Evolutionary conservation across 2,888 invertebrate species (phyloP), one percentile per base, ranked within the genome.

Genomic region (Mimumesa dahlbomi): DNA sequence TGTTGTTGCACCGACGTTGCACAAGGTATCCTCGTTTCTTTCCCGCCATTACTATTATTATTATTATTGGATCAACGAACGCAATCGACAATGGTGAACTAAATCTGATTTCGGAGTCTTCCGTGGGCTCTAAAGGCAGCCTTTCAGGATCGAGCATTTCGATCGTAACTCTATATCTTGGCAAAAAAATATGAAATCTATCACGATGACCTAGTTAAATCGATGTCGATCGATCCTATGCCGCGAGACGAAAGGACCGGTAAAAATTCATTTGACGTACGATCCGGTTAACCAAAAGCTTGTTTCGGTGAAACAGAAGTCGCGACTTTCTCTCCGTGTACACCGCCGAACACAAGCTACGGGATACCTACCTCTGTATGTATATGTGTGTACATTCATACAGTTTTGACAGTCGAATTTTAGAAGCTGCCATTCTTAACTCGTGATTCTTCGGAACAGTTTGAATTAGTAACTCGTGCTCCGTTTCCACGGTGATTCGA

Each of bases 251-350:
- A 14, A 40, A 14, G 16, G 18, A 14, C 18, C 16, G 16, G 14
- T 25, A 14, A 52, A 42, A 42, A 22, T 2, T 21, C 14, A 40
- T 53, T 53, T 13, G 18, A 14, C 42, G 2, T 7, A 25, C 25
- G 9, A 22, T n/a, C 40, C 1, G 11, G 6, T 9, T 11, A 7
- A 13, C 21, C 38, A 40, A 38, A 25, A 22, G 13, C 40, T n/a
- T n/a, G 25, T 22, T 2, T 11, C 40, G 13, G 19, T 13, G 40
- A 29, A 53, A 22, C 16, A 14, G 40, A 53, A 53, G 22, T 18
- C 19, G 29, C 34, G 43, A 53, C 42, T 49, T 62, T 62, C 62
- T 53, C 62, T 19, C n/a, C n/a, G n/a, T n/a, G n/a, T n/a, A n/a
- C n/a, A n/a, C n/a, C n/a, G n/a, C n/a, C n/a, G n/a, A n/a, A n/a